Conservation (phyloP, 2,113 vertebrate genomes). For the Halcyon malimbica region DNA sequence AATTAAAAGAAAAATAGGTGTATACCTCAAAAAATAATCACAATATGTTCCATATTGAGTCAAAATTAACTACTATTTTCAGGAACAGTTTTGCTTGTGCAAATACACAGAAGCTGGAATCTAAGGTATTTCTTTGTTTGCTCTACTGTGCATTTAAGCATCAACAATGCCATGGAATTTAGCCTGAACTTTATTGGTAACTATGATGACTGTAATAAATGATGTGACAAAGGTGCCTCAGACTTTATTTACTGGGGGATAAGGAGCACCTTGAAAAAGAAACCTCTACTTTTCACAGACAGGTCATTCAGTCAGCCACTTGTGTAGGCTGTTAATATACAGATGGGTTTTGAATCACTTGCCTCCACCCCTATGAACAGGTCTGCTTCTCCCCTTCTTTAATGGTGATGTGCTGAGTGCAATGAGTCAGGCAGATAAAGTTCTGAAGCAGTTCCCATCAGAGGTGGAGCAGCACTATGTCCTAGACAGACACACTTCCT, state of each 20-base stretch:
- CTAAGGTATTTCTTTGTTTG: neutral
- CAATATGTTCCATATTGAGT: neutral
- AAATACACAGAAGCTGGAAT: neutral
- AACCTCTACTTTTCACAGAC: neutral
- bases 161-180: neutral
- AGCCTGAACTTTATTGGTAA: neutral
- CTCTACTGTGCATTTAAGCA: neutral
- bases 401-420: neutral
- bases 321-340: neutral
- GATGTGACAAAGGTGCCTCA: neutral
- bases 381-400: neutral
- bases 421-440: neutral
- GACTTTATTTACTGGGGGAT: neutral
- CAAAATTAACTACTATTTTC: neutral
- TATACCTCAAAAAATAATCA: neutral
- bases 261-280: neutral
- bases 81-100: neutral
- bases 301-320: neutral
- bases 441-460: neutral
- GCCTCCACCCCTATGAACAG: neutral
- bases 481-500: neutral
- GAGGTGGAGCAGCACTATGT: no score
- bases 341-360: neutral
- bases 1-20: neutral
- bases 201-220: neutral